Evolutionary conservation across 2,113 vertebrate species (phyloP), one percentile per base, ranked within the genome.

Genomic region (Sialia sialis): DNA sequence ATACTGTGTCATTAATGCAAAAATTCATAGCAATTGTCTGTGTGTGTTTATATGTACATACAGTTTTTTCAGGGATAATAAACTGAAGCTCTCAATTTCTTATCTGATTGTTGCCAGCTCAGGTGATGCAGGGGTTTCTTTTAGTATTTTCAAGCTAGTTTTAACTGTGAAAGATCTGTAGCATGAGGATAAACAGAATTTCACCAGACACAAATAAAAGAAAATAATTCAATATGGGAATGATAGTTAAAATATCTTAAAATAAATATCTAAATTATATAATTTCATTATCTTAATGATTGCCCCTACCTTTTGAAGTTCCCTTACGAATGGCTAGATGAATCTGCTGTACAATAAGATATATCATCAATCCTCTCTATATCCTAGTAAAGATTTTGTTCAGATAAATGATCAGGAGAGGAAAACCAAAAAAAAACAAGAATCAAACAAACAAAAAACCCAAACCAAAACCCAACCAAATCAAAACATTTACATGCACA

Each of bases 301-400:
- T 52, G 2, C 2, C 0, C 5, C 7, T 30, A 52, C 1, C 7
- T 66, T 84, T 41, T 62, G 8, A 66, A 51, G 4, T 14, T 55
- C 36, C 30, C 66, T 39, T 44, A 56, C n/a, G 13, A 27, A 12
- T 15, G 4, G 4, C 39, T 14, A 48, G 39, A 9, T 70, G 58
- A 86, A 80, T 9, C 15, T 67, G 7, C 11, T 72, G 19, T 79
- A 49, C 10, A 23, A 3, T 38, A 41, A 54, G 16, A 75, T 30
- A 19, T 1, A 4, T 75, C 9, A 52, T 10, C 8, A 79, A 38
- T 48, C 11, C 16, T 32, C 3, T 69, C 10, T 58, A n/a, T 34
- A 66, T 18, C n/a, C 19, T n/a, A 29, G 17, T 32, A 52, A 69
- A 21, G 9, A 60, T 34, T 72, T 82, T 79, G 6, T 39, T 91